Base-by-base conservation (phyloP, 2,113 vertebrate species). In the Oryzias melastigma region DNA sequence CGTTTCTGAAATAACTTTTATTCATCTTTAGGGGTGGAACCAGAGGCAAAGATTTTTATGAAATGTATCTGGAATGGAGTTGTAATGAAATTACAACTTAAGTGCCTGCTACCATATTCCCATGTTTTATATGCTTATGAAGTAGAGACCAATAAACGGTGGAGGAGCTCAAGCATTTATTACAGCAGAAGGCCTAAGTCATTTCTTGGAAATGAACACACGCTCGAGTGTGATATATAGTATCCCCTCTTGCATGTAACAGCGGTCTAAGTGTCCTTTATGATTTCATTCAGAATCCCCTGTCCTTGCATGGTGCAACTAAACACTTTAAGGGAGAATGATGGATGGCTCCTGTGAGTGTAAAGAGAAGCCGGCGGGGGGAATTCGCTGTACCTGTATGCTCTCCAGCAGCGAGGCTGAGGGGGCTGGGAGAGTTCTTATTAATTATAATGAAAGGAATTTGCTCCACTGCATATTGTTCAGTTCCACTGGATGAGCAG, bases 361-460 rank as follows among this genome's bases (percentile, higher is more conserved):
- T 52, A 72, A 71, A 66, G 65, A 77, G 10, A 85, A 78, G 53
- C 14, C 44, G 63, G 65, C 69, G 66, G 59, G 76, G 80, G 71
- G 22, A 22, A 60, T 71, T 62, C 63, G 65, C 58, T 63, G 77
- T 35, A 35, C 35, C 35, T 35, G 35, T 55, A 68, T 62, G 60
- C 79, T 50, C 69, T 72, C 65, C 57, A 65, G 52, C 62, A 17
- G 16, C 20, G 47, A 55, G 61, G 60, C 19, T 65, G 52, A 17
- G 60, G 59, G 35, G 72, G 53, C 58, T 43, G 63, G 69, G 52
- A 62, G 20, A 12, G 7, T 62, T 81, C 75, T 61, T 85, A 85
- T 88, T 91, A 91, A 91, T 91, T 91, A 88, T 72, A 47, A 16
- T 64, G 63, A 78, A 70, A 86, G 63, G 75, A 73, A 78, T 74